Evolutionary conservation across 1,140 invertebrate species (phyloP).

Genomic region (Sycobia sp.): DNA sequence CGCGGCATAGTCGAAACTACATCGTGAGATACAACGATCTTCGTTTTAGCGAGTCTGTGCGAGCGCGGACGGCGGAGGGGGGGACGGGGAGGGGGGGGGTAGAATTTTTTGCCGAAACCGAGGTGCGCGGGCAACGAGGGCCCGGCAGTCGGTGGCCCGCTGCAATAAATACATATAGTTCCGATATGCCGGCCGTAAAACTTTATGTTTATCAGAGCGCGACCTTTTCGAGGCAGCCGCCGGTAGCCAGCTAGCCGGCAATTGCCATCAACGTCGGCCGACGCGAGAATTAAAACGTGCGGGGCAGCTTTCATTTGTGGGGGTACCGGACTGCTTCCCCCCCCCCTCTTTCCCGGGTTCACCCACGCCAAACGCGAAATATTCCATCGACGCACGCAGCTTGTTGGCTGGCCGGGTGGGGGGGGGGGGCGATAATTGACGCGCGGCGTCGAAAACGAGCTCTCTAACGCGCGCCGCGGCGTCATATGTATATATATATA

Average conservation of each 20-base stretch:
- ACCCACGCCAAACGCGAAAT: too few species aligned
- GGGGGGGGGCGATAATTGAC: conserved; percentile 31
- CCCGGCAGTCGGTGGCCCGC: too few species aligned
- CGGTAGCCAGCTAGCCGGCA: too few species aligned
- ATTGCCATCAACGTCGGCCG: conserved; percentile 3
- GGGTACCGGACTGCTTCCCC: too few species aligned
- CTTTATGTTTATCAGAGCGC: neutral
- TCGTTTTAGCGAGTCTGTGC: neutral
- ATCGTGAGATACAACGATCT: neutral
- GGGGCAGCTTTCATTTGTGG: conserved; percentile 21
- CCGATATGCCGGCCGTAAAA: conserved; percentile 30
- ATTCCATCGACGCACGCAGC: too few species aligned
- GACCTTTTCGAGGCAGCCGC: neutral
- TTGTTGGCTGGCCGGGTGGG: too few species aligned
- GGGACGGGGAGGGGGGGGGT: too few species aligned
- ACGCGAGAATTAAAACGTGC: conserved; percentile 24
- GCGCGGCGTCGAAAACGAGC: conserved; percentile 10
- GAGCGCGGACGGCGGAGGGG: too few species aligned
- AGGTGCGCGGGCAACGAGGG: neutral
- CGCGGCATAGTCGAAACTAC: neutral
- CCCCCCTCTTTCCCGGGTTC: too few species aligned
- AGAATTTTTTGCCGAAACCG: too few species aligned
- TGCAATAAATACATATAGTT: too few species aligned
- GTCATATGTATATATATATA: too few species aligned
- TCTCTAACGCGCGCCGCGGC: neutral